Evolutionary conservation across 2,888 invertebrate genomes (phyloP).

Genomic region (Tinea trinotella): DNA sequence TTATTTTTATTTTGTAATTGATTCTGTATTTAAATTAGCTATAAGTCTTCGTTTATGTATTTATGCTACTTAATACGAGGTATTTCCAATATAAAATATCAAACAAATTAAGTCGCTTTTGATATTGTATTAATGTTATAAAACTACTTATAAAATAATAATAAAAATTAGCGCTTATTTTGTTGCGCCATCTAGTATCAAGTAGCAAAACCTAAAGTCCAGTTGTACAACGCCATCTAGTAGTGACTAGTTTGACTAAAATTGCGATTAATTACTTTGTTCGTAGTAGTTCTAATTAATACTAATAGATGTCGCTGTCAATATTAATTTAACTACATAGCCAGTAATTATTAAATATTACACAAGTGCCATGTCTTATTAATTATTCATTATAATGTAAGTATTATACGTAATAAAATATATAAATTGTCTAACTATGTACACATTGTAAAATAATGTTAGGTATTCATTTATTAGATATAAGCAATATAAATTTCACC

Average conservation of each 20-base stretch:
- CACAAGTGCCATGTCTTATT: conserved; percentile 16
- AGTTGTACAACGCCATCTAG: neutral
- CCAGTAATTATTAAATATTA: neutral
- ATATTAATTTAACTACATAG: neutral
- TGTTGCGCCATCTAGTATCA: conserved; percentile 27
- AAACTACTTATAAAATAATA: neutral
- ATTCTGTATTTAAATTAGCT: conserved; percentile 58
- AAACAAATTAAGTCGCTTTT: neutral
- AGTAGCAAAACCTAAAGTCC: conserved; percentile 23
- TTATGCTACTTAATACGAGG: conserved; percentile 66
- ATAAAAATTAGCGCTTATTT: neutral
- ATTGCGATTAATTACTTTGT: neutral
- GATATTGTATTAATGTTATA: neutral
- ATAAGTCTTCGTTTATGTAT: conserved; percentile 40
- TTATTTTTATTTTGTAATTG: conserved; percentile 70
- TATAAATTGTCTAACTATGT: neutral
- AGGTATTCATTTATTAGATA: neutral
- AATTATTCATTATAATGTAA: conserved; percentile 7
- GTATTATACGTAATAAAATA: neutral
- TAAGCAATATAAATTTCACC: neutral
- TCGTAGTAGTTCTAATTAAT: neutral
- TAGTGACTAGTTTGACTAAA: neutral
- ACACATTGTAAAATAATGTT: neutral
- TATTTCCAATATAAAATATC: conserved; percentile 45
- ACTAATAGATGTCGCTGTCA: conserved; percentile 5